A percentile compares a stretch with the other conserved stretches of the same genome.
Conservation (phyloP, 1,140 invertebrate genomes). For the Trypoxylus dichotomus region DNA sequence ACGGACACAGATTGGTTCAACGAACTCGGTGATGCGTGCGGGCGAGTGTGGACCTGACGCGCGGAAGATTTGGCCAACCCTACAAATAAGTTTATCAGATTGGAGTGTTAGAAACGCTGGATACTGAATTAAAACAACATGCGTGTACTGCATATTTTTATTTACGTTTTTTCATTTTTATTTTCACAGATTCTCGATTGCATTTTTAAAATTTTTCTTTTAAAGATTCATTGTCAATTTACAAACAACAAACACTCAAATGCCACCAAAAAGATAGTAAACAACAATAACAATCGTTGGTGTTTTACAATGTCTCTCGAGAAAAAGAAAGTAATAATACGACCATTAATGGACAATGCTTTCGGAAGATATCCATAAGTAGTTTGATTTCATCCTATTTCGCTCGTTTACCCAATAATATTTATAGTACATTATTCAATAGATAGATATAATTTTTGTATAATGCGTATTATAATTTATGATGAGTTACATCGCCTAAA, state of each 20-base stretch:
- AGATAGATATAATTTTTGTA: constrained; percentile 11
- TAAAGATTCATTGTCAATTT: constrained; percentile 29
- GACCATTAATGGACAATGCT: background rate
- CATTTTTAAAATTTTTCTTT: constrained; percentile 16
- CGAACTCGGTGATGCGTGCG: too few relatives aligned
- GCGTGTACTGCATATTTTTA: constrained; percentile 15
- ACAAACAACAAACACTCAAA: constrained; percentile 28
- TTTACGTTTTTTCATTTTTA: constrained; percentile 21
- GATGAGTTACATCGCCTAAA: background rate
- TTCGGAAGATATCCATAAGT: constrained; percentile 14
- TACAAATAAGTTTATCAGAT: too few relatives aligned
- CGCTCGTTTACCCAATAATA: background rate
- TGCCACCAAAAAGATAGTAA: constrained; percentile 17
- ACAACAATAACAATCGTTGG: constrained; percentile 32
- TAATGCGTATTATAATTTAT: background rate
- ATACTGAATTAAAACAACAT: background rate
- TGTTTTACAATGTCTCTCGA: constrained; percentile 25
- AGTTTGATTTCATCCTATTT: background rate
- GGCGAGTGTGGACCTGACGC: too few relatives aligned
- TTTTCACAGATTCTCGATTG: constrained; percentile 20
- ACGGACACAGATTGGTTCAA: too few relatives aligned
- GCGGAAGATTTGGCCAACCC: too few relatives aligned
- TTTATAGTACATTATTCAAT: constrained; percentile 2
- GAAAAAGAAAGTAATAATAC: background rate
- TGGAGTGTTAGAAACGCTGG: too few relatives aligned